These are phyloP conservation scores for Stigmatopora nigra DNA, from an alignment of 2,113 vertebrate species.

Conservation along the genomic window DNA sequence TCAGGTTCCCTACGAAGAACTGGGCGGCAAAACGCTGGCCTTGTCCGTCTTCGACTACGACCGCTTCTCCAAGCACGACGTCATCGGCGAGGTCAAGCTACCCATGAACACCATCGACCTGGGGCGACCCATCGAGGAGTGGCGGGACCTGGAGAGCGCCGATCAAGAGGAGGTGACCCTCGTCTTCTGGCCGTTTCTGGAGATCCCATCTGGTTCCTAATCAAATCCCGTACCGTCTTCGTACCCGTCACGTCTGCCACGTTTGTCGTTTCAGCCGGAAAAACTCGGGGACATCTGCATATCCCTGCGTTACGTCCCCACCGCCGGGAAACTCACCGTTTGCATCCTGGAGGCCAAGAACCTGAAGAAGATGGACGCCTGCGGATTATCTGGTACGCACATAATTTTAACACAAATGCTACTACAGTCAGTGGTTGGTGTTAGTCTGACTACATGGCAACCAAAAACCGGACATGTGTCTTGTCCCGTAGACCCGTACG, in stretches of 20 bases:
- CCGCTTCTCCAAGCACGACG: slow-evolving; percentile 96
- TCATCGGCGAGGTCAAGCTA: slow-evolving; percentile 92
- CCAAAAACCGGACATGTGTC: background rate
- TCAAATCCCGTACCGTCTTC: background rate
- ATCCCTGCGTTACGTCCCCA: slow-evolving; percentile 94
- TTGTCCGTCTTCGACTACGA: slow-evolving; percentile 98
- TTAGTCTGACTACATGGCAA: too few species aligned
- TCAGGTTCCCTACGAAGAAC: slow-evolving; percentile 91
- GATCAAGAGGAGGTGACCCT: slow-evolving; percentile 92
- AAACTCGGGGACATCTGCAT: slow-evolving; percentile 98
- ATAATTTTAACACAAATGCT: background rate
- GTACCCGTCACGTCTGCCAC: background rate
- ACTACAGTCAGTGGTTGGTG: background rate
- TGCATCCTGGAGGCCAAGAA: slow-evolving; percentile 99
- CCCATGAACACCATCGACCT: slow-evolving; percentile 95
- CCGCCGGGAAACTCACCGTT: slow-evolving; percentile 93
- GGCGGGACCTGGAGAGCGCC: slow-evolving; percentile 87
- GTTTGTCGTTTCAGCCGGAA: slow-evolving; percentile 77
- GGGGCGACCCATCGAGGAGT: slow-evolving; percentile 92
- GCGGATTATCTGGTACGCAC: slow-evolving; percentile 85
- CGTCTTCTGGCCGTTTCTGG: background rate
- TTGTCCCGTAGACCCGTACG: slow-evolving; percentile 82
- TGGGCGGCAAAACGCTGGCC: slow-evolving; percentile 88
- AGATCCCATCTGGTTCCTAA: background rate
- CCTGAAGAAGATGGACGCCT: slow-evolving; percentile 98